phyloP scores from a whole-genome alignment of 1,140 invertebrate genomes.

The Nylanderia fulva region DNA sequence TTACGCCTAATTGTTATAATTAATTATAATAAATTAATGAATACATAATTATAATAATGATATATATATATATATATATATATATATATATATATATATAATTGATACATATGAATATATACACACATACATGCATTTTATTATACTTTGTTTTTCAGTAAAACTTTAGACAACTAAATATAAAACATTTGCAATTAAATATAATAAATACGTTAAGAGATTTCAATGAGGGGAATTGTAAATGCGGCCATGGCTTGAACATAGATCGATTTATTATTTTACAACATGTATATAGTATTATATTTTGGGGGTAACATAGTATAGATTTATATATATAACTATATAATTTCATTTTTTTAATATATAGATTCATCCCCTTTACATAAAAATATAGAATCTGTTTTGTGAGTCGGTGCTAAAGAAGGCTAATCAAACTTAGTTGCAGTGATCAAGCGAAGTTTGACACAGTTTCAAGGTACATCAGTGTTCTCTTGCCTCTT shows the following conservation, averaged over 20 bases:
- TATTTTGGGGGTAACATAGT: conserved; percentile 83
- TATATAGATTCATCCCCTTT: conserved; percentile 79
- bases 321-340: conserved; percentile 81
- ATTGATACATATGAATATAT: not conserved
- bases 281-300: conserved; percentile 84
- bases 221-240: not conserved
- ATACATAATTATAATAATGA: too few species aligned
- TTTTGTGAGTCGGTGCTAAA: conserved; percentile 80
- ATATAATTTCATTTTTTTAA: conserved; percentile 78
- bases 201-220: not conserved
- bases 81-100: too few species aligned
- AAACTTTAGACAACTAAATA: not conserved
- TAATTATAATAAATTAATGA: too few species aligned
- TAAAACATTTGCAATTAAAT: conserved; percentile 4
- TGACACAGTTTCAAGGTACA: conserved; percentile 62
- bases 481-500: conserved; percentile 22
- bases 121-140: not conserved
- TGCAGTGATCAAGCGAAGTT: conserved; percentile 65
- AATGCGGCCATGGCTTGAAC: conserved; percentile 76
- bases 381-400: conserved; percentile 86
- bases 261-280: conserved; percentile 85
- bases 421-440: conserved; percentile 78
- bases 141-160: not conserved
- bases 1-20: not conserved
- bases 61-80: too few species aligned